Conservation (phyloP, 2,113 vertebrate species). For the Probosciger aterrimus region DNA sequence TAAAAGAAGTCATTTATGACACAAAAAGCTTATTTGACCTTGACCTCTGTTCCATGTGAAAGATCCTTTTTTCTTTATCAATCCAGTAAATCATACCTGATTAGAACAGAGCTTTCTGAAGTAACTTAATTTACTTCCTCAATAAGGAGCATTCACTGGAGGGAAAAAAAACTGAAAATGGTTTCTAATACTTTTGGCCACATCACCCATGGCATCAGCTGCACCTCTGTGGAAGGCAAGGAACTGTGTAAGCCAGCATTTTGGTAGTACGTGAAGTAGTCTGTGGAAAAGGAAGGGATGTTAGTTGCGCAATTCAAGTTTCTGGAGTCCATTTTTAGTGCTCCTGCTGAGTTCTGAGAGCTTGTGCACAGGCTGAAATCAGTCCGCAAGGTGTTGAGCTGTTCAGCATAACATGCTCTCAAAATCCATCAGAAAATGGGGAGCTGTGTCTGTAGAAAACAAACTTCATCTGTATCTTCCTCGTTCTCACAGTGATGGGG, state of each 20-base stretch:
- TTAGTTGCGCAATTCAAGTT: background rate
- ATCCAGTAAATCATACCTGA: background rate
- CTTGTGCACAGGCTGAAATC: background rate
- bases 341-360: background rate
- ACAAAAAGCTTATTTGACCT: constrained; percentile 17
- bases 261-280: background rate
- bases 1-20: constrained; percentile 54
- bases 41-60: background rate
- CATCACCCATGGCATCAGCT: background rate
- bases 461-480: background rate
- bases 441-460: background rate
- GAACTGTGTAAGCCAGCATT: background rate
- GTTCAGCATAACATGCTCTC: background rate
- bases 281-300: background rate
- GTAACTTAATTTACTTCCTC: background rate
- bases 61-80: background rate
- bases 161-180: background rate
- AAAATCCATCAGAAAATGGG: background rate
- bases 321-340: background rate
- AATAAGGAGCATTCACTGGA: background rate
- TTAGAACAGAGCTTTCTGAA: background rate
- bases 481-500: background rate
- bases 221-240: background rate
- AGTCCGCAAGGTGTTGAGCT: background rate
- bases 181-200: background rate